phyloP scores from a whole-genome alignment of 2,113 vertebrate species.

The Chaenocephalus aceratus region DNA sequence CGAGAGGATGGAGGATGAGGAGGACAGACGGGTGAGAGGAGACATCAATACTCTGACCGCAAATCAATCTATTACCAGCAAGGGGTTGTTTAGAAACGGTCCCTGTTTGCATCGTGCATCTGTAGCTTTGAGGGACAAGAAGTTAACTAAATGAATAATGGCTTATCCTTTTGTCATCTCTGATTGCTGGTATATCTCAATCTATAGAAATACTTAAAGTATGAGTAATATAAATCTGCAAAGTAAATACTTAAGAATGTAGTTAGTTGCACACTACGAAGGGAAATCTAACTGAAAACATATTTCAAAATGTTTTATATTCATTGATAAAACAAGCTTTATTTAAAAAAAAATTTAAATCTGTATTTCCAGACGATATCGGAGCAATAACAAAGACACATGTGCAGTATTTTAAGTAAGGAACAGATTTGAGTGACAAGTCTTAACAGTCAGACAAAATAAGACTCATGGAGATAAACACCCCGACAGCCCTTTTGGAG shows the following conservation, averaged over 20 bases:
- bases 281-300: no score
- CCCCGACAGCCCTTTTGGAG: neutral
- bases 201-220: no score
- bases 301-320: no score
- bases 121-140: neutral
- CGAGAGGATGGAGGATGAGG: constrained; percentile 31
- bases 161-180: no score
- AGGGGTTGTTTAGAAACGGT: neutral
- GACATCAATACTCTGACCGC: neutral
- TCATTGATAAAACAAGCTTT: no score
- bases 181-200: no score
- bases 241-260: no score
- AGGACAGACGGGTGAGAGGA: constrained; percentile 57
- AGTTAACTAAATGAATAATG: neutral
- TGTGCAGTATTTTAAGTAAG: neutral
- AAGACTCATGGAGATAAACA: neutral
- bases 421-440: neutral
- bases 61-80: neutral
- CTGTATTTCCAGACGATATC: neutral
- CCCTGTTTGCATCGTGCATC: no score
- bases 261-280: no score
- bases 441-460: neutral
- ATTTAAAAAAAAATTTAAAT: no score
- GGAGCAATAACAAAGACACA: neutral
- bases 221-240: no score